Conservation (phyloP, 2,888 invertebrate species). For the Timandra comae region DNA sequence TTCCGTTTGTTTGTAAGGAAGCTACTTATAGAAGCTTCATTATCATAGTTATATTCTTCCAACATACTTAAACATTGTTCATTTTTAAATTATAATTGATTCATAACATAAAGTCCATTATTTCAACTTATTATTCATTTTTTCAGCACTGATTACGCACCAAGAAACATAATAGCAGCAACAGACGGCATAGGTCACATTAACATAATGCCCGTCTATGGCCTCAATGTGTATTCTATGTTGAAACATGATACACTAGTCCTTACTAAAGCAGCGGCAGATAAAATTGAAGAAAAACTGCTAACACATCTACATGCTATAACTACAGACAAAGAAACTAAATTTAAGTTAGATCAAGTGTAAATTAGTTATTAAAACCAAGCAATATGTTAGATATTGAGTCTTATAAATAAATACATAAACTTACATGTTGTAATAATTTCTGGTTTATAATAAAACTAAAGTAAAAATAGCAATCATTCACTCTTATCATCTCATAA, state of each 20-base stretch:
- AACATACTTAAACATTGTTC: too few relatives aligned
- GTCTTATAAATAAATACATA: constrained; percentile 1
- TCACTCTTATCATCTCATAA: too few relatives aligned
- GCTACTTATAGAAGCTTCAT: too few relatives aligned
- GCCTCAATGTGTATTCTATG: constrained; percentile 97
- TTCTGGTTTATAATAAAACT: too few relatives aligned
- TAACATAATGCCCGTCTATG: constrained; percentile 97
- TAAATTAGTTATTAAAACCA: constrained; percentile 23
- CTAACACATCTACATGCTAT: constrained; percentile 81
- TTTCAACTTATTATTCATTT: too few relatives aligned
- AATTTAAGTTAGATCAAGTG: constrained; percentile 80
- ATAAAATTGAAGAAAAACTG: constrained; percentile 88
- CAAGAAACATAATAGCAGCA: constrained; percentile 91
- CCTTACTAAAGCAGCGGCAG: constrained; percentile 88
- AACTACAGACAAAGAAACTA: constrained; percentile 57
- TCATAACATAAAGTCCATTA: too few relatives aligned
- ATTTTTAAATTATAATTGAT: too few relatives aligned
- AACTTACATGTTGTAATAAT: too few relatives aligned
- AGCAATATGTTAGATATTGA: neutral
- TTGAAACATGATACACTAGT: constrained; percentile 96
- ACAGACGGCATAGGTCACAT: constrained; percentile 86
- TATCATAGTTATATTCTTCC: too few relatives aligned
- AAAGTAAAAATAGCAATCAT: too few relatives aligned
- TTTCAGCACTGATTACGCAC: constrained; percentile 88
- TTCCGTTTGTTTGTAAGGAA: too few relatives aligned